These are phyloP conservation scores for Druon quercuslanigerum DNA, from an alignment of 1,140 invertebrate genomes.

Conservation along the genomic window DNA sequence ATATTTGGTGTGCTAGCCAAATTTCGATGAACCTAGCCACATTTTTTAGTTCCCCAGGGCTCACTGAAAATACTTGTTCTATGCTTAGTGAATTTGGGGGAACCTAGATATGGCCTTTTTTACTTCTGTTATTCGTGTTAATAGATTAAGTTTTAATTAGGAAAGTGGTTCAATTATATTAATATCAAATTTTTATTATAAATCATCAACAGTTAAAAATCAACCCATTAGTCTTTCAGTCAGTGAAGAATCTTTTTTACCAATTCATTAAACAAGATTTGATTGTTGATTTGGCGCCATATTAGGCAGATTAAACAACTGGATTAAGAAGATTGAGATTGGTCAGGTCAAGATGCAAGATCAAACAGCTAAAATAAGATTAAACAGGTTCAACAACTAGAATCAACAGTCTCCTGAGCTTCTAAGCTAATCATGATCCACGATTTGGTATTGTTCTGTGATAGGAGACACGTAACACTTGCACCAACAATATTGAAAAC, in stretches of 20 bases:
- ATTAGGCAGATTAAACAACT: not conserved
- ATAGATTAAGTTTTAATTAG: too few species aligned
- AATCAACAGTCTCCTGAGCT: constrained; percentile 5
- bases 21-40: too few species aligned
- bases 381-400: constrained; percentile 22
- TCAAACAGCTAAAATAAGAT: constrained; percentile 16
- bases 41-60: too few species aligned
- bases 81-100: too few species aligned
- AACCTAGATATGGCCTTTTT: too few species aligned
- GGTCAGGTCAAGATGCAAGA: not conserved
- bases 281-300: not conserved
- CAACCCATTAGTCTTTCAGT: too few species aligned
- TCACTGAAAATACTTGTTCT: too few species aligned
- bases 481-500: constrained; percentile 18
- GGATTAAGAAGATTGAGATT: constrained; percentile 12
- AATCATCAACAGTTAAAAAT: too few species aligned
- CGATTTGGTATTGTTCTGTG: constrained; percentile 20
- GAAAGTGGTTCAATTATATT: too few species aligned
- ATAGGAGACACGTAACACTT: constrained; percentile 29
- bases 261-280: not conserved
- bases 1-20: too few species aligned
- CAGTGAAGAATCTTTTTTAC: not conserved
- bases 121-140: too few species aligned
- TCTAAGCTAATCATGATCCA: constrained; percentile 27
- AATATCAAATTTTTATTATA: too few species aligned